These are phyloP conservation scores for Siniperca scherzeri DNA, from an alignment of 2,797 vertebrate genomes.

Conservation along the genomic window DNA sequence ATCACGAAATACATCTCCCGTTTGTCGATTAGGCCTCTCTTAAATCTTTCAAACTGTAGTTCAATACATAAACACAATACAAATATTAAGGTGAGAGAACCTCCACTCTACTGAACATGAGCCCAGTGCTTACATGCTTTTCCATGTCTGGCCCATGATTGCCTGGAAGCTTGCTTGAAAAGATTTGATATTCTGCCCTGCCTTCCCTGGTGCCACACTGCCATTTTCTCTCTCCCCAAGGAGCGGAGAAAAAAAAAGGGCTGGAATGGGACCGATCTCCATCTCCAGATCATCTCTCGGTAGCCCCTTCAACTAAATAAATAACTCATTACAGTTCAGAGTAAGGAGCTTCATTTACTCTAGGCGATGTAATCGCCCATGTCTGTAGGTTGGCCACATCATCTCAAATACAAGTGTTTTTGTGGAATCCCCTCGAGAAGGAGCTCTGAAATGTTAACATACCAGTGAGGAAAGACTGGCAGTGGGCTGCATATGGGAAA, in stretches of 20 bases:
- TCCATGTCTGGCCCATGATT: conserved; percentile 61
- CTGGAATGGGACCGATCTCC: conserved; percentile 81
- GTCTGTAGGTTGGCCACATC: conserved; percentile 81
- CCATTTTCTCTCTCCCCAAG: conserved; percentile 83
- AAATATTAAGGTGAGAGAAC: conserved; percentile 11
- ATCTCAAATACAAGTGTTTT: conserved; percentile 80
- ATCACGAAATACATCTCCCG: not conserved
- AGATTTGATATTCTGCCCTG: conserved; percentile 79
- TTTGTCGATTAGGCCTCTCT: conserved; percentile 7
- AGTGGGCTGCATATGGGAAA: conserved; percentile 56
- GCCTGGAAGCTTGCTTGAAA: conserved; percentile 76
- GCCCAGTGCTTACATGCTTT: conserved; percentile 32
- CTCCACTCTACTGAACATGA: conserved; percentile 34
- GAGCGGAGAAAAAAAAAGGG: conserved; percentile 49
- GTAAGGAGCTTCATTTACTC: conserved; percentile 86
- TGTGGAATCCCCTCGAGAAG: conserved; percentile 78
- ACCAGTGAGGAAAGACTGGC: conserved; percentile 65
- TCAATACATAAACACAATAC: not conserved
- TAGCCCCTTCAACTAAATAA: conserved; percentile 87
- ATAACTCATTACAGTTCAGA: conserved; percentile 89
- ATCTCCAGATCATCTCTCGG: conserved; percentile 87
- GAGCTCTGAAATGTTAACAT: conserved; percentile 74
- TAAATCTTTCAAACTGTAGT: conserved; percentile 16
- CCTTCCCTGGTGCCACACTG: conserved; percentile 84
- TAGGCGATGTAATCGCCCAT: conserved; percentile 85